A percentile compares a stretch with the other conserved stretches of the same genome.
Conservation (phyloP, 2,797 vertebrate species). For the Leptodactylus fallax region DNA sequence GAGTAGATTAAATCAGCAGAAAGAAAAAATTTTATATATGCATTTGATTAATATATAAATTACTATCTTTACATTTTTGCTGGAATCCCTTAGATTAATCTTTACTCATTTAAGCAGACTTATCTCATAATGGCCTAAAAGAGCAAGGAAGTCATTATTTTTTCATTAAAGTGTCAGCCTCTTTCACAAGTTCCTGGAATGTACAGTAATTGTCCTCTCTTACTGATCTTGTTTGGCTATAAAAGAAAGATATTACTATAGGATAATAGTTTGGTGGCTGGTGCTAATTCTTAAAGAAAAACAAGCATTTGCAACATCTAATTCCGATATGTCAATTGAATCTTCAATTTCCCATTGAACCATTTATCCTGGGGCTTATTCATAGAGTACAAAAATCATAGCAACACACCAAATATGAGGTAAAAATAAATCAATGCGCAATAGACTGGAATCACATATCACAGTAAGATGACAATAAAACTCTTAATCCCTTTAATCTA, state of each 20-base stretch:
- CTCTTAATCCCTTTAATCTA: too few relatives aligned
- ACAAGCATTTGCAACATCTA: too few relatives aligned
- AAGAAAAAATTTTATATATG: conserved; percentile 27
- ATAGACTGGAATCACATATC: too few relatives aligned
- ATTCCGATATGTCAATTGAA: too few relatives aligned
- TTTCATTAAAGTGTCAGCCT: not conserved
- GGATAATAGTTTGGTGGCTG: not conserved
- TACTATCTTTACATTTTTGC: conserved; percentile 23
- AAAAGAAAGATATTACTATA: not conserved
- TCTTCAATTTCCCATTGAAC: too few relatives aligned
- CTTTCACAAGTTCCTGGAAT: conserved; percentile 6
- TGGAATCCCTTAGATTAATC: conserved; percentile 1
- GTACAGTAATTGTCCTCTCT: not conserved
- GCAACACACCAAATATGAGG: too few relatives aligned
- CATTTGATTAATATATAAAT: conserved; percentile 50
- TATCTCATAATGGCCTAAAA: conserved; percentile 11
- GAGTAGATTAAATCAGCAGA: conserved; percentile 42
- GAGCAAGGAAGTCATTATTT: conserved; percentile 19
- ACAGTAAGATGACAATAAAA: too few relatives aligned
- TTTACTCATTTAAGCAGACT: conserved; percentile 7
- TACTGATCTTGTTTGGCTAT: not conserved
- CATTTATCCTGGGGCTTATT: too few relatives aligned
- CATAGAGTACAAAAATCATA: too few relatives aligned
- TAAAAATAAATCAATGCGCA: too few relatives aligned
- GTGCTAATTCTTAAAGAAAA: not conserved